phyloP scores from a whole-genome alignment of 1,140 invertebrate species.

The Drosophila kohkoa region DNA sequence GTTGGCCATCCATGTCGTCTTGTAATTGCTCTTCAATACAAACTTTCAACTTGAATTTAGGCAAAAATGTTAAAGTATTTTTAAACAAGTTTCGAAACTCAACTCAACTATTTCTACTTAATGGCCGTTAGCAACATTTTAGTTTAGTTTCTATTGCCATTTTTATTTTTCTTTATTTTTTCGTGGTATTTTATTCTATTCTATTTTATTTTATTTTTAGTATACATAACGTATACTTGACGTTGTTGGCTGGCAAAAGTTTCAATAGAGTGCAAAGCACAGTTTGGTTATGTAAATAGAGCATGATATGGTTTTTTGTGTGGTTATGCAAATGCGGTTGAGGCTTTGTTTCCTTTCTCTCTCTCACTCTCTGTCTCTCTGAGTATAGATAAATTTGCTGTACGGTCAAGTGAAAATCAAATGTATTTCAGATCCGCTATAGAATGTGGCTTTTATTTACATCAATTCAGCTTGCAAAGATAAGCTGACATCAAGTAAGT shows the following conservation, averaged over 20 bases:
- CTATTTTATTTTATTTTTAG: constrained; percentile 29
- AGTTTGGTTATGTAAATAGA: constrained; percentile 57
- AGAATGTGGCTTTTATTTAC: constrained; percentile 10
- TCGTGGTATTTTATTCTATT: constrained; percentile 34
- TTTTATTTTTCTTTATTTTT: constrained; percentile 14
- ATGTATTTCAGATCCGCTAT: constrained; percentile 39
- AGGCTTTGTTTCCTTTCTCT: constrained; percentile 13
- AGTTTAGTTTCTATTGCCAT: constrained; percentile 36
- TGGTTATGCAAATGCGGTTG: constrained; percentile 50
- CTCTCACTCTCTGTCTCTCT: background rate
- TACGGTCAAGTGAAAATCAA: constrained; percentile 44
- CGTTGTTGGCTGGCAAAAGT: constrained; percentile 42
- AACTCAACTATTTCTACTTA: constrained; percentile 51
- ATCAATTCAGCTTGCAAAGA: constrained; percentile 3
- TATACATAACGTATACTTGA: constrained; percentile 58
- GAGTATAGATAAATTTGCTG: constrained; percentile 3
- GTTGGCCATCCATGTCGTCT: constrained; percentile 23
- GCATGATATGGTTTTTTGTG: constrained; percentile 52
- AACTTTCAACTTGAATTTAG: constrained; percentile 34
- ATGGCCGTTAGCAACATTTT: constrained; percentile 59
- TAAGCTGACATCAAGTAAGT: constrained; percentile 7
- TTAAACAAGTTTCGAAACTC: constrained; percentile 54
- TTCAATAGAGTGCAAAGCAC: constrained; percentile 51
- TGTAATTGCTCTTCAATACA: constrained; percentile 53
- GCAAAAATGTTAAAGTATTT: constrained; percentile 41